Base-by-base conservation (phyloP, 1,140 invertebrate species). In the Rhagoletis zephyria region DNA sequence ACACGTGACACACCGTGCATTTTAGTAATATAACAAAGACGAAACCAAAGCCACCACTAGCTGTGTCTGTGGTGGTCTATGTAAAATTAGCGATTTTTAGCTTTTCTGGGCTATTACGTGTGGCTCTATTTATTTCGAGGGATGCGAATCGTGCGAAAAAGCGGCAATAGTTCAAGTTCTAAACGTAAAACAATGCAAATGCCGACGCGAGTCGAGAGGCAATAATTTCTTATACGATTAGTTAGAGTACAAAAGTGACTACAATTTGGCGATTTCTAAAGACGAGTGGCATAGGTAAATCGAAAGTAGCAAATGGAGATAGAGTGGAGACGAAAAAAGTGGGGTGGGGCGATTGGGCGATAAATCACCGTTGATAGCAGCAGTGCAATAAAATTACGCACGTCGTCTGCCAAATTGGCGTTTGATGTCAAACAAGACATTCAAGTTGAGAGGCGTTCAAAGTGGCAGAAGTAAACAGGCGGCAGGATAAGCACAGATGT, bases 351-450 rank as follows among this genome's bases (percentile, higher is more conserved):
- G 10, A 74, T 30, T 30, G 30, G 30, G 30, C 40, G 67, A 48
- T 45, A 74, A 74, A 74, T 74, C 45, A 74, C 40, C 42, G 67
- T 45, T 74, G 67, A 74, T 74, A 74, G 40, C 16, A 5, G n/a
- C 12, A n/a, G 42, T n/a, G 67, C 42, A 74, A 74, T 74, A 74
- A 45, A 74, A 74, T 74, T 74, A 74, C 67, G n/a, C 14, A 16
- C 12, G 16, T 40, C 42, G 14, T 14, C 16, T 16, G 12, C 4
- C 61, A 63, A 63, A 63, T 63, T 16, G 16, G 12, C 61, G 61
- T 48, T 74, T 74, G 67, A 74, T 74, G 45, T 74, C 67, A 48
- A 48, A 74, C 67, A 74, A 45, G 67, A 1, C 67, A 74, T 74
- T 74, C 16, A 48, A 40, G 67, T 48, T 74, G 19, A 6, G 30